Conservation (phyloP, 2,797 vertebrate genomes). For the Strix occidentalis region DNA sequence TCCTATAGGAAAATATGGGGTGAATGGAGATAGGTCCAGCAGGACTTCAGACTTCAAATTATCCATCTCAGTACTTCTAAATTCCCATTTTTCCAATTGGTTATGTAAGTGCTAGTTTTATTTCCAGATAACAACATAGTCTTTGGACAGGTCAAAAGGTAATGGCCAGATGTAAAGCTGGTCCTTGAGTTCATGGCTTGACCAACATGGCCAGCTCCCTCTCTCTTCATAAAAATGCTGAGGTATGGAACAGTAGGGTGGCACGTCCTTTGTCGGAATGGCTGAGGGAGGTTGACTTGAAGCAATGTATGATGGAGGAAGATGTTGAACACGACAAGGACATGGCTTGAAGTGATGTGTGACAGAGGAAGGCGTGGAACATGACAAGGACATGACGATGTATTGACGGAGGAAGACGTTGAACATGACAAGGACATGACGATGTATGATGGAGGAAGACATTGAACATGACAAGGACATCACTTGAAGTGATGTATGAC, state of each 20-base stretch:
- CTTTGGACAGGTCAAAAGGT: not conserved
- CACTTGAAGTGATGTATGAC: too few species aligned
- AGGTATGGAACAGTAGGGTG: rapidly evolving
- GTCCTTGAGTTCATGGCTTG: not conserved
- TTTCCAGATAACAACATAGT: rapidly evolving
- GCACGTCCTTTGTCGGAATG: not conserved
- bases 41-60: not conserved
- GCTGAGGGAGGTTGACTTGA: not conserved
- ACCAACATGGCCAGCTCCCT: rapidly evolving
- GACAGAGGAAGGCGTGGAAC: too few species aligned
- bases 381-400: too few species aligned
- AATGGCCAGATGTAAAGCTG: rapidly evolving
- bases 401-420: too few species aligned
- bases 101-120: not conserved
- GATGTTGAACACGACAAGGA: too few species aligned
- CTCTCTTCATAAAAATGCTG: rapidly evolving
- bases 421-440: too few species aligned
- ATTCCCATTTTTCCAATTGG: not conserved
- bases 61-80: not conserved
- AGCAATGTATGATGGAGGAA: not conserved
- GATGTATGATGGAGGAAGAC: too few species aligned
- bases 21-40: not conserved
- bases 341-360: too few species aligned
- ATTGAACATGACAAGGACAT: too few species aligned
- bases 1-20: not conserved